phyloP scores from a whole-genome alignment of 1,140 invertebrate species.

The Euglossa dilemma region DNA sequence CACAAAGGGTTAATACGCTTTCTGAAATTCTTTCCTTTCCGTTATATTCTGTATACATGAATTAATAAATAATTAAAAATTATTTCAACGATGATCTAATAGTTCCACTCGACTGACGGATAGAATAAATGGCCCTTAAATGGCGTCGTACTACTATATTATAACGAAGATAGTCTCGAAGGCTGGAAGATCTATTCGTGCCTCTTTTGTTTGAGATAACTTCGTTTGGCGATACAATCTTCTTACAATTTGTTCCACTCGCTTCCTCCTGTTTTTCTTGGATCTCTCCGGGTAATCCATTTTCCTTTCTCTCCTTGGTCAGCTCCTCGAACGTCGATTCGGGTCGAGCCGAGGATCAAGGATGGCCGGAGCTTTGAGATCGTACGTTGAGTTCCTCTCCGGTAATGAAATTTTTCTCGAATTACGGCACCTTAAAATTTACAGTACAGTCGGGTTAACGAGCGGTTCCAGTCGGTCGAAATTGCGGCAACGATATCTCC shows the following conservation, averaged over 20 bases:
- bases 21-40: no score
- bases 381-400: not conserved
- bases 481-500: not conserved
- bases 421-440: not conserved
- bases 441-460: not conserved
- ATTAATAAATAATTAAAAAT: no score
- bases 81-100: no score
- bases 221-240: constrained; percentile 8
- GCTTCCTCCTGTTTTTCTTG: not conserved
- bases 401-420: constrained; percentile 8
- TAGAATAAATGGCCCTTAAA: no score
- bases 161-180: not conserved
- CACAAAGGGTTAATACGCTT: no score
- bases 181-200: not conserved
- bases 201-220: not conserved
- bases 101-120: no score
- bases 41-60: no score
- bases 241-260: not conserved
- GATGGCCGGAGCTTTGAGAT: not conserved
- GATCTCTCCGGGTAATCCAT: not conserved
- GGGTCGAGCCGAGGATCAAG: not conserved
- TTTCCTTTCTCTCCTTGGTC: not conserved
- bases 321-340: not conserved
- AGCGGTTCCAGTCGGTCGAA: not conserved
- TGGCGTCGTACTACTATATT: not conserved